Evolutionary conservation across 2,113 vertebrate species (phyloP).

Genomic region (Nicator chloris): DNA sequence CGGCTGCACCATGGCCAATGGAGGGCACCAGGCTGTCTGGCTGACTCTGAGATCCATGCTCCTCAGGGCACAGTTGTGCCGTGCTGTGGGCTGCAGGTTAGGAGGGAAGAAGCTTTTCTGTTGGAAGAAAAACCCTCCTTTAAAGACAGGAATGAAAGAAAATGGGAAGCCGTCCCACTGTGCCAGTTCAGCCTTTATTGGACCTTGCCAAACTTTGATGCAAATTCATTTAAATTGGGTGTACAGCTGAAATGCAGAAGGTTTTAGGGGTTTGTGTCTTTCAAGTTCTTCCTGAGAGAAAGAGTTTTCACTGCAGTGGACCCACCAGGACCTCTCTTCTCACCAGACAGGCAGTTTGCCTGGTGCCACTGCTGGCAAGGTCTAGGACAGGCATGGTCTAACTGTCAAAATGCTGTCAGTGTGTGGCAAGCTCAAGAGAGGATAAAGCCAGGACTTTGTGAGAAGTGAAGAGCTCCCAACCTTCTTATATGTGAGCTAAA

Average conservation of each 20-base stretch:
- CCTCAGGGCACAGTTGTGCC: background rate
- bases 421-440: background rate
- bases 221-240: background rate
- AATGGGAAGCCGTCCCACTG: background rate
- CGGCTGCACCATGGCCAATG: rapidly evolving
- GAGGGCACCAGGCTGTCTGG: background rate
- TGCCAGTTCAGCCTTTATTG: background rate
- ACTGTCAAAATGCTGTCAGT: rapidly evolving
- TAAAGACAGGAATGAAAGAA: background rate
- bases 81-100: rapidly evolving
- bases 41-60: background rate
- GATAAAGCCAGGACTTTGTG: background rate
- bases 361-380: background rate
- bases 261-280: background rate
- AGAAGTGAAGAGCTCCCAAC: background rate
- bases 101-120: background rate
- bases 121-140: background rate
- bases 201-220: background rate
- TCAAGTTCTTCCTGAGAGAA: background rate
- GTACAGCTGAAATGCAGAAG: background rate
- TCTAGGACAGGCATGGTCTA: rapidly evolving
- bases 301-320: background rate
- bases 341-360: rapidly evolving
- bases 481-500: background rate
- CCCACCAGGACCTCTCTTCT: background rate